These are phyloP conservation scores for Nemotelus pantherinus DNA, from an alignment of 2,888 invertebrate species.

Conservation along the genomic window DNA sequence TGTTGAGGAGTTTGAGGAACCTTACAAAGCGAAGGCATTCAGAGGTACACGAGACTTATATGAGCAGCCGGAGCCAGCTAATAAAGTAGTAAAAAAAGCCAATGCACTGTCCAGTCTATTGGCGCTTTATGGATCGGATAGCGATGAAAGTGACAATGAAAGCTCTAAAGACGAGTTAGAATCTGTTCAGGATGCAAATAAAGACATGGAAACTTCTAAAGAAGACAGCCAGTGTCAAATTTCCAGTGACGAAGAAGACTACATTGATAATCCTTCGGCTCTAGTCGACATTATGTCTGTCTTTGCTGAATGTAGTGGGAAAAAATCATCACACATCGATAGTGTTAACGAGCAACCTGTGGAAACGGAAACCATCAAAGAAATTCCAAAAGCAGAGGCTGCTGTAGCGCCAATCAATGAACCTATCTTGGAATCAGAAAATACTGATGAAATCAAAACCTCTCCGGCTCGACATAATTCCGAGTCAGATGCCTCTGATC, in stretches of 20 bases:
- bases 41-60: constrained; percentile 48
- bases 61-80: constrained; percentile 36
- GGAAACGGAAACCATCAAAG: not conserved
- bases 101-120: constrained; percentile 57
- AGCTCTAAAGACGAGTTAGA: not conserved
- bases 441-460: not conserved
- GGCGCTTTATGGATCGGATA: constrained; percentile 59
- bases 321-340: too few species aligned
- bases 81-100: not conserved
- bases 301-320: not conserved
- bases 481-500: constrained; percentile 62
- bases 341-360: not conserved
- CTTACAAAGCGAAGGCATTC: constrained; percentile 34
- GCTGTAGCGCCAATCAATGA: not conserved
- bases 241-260: constrained; percentile 34
- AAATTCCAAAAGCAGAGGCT: not conserved
- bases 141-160: constrained; percentile 27
- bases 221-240: not conserved
- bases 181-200: not conserved
- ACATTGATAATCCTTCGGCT: not conserved
- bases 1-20: not conserved
- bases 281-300: not conserved
- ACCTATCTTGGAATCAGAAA: too few species aligned
- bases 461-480: not conserved
- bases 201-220: not conserved